Evolutionary conservation across 30 jellyfish, hydroid and myxozoan species (phyloP).

Genomic region (Aurelia coerulea): DNA sequence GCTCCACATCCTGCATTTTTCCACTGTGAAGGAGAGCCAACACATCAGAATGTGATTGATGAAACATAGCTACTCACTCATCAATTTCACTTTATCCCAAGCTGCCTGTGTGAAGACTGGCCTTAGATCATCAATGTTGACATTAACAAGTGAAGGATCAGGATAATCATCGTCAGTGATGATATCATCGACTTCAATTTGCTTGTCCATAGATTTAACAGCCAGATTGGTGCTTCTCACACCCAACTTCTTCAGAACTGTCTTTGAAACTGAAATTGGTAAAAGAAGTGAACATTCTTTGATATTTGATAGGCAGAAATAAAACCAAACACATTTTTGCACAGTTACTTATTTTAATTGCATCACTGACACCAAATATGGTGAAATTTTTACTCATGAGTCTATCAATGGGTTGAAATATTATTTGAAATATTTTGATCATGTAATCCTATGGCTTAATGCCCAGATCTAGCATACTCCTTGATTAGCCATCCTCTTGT

Average conservation of each 20-base stretch:
- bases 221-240: neutral
- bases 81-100: neutral
- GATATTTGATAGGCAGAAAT: neutral
- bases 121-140: neutral
- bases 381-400: too few relatives aligned
- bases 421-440: too few relatives aligned
- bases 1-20: too few relatives aligned
- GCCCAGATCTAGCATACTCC: neutral
- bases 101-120: neutral
- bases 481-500: neutral
- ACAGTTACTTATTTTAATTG: too few relatives aligned
- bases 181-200: neutral
- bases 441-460: too few relatives aligned
- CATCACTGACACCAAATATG: too few relatives aligned
- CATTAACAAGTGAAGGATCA: neutral
- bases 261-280: neutral
- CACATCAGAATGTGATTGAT: neutral
- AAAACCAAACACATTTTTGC: neutral
- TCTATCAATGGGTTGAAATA: too few relatives aligned
- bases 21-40: too few relatives aligned
- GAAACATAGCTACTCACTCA: neutral
- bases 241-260: neutral
- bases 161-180: neutral
- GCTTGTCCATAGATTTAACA: neutral
- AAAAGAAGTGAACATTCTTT: too few relatives aligned